Base-by-base conservation (phyloP, 2,113 vertebrate species). In the Callithrix jacchus region DNA sequence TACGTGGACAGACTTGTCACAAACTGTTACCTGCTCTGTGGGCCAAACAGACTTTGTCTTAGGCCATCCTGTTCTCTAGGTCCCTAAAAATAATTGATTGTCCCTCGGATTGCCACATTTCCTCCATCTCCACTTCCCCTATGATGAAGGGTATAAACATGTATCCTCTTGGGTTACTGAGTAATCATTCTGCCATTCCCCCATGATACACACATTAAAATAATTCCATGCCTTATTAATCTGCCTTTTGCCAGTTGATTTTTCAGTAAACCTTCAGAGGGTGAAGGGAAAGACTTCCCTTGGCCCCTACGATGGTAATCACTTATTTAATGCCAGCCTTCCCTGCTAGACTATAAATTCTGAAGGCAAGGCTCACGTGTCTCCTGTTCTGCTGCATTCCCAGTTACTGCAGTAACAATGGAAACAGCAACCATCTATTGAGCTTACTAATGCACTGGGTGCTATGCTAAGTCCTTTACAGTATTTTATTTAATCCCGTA, bases 381-480 rank as follows among this genome's bases (percentile, higher is more conserved):
- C 66, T 83, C 58, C n/a, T 30, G 25, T 54, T 17, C 74, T 42
- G 54, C 18, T 23, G 49, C 54, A 85, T 42, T 82, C 42, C 73
- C 49, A 27, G 82, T 77, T 25, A 25, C 32, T n/a, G 37, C 58
- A 10, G 37, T 54, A 68, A 86, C 1, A 35, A 18, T 18, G 27
- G 32, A 6, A 77, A 71, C 11, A 42, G 90, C 47, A 61, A 20
- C 3, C 71, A 76, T 1, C 18, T 3, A 32, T 12, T 52, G 54
- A 27, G 25, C 49, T n/a, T 35, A 56, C 6, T 11, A 8, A 3
- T 0, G 12, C 5, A 16, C 17, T 20, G n/a, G 13, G 23, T 27
- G 35, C 79, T 30, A 20, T 3, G 37, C 76, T 52, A 32, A 77
- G 42, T 49, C 45, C 49, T 74, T 49, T 6, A 68, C 30, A 47